These are phyloP conservation scores for Myanophis thanlyinensis DNA, from an alignment of 2,113 vertebrate genomes.

Conservation along the genomic window DNA sequence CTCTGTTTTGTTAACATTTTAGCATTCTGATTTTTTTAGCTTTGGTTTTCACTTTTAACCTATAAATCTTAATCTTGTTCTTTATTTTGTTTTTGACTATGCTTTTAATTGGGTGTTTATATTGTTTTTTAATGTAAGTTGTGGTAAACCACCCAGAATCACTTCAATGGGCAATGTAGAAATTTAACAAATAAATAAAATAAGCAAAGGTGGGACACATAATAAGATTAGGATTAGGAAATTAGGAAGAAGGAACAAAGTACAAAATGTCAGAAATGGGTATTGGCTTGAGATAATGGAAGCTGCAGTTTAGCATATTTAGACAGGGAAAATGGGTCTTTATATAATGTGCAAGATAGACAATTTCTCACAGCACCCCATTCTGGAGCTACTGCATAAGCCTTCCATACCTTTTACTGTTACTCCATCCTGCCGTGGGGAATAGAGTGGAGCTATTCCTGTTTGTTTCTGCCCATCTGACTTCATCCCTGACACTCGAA, in stretches of 20 bases:
- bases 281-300: not conserved
- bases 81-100: not conserved
- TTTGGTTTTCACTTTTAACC: not conserved
- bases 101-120: no score
- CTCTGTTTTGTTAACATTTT: not conserved
- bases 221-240: not conserved
- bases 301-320: not conserved
- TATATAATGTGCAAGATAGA: not conserved
- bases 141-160: no score
- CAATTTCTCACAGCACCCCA: no score
- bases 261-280: not conserved
- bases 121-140: no score
- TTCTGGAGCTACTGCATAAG: not conserved
- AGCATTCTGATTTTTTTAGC: not conserved
- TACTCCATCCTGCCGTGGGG: constrained; percentile 75
- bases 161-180: no score
- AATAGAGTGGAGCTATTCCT: constrained; percentile 74
- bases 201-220: not conserved
- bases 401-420: constrained; percentile 78
- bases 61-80: not conserved
- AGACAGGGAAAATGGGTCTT: not conserved
- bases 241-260: not conserved
- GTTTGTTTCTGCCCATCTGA: constrained; percentile 82
- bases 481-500: constrained; percentile 80
- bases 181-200: not conserved